Percentiles rank a stretch among this genome's conserved stretches.
phyloP scores from a whole-genome alignment of 2,888 invertebrate genomes.

The Dysmachus trigonus region DNA sequence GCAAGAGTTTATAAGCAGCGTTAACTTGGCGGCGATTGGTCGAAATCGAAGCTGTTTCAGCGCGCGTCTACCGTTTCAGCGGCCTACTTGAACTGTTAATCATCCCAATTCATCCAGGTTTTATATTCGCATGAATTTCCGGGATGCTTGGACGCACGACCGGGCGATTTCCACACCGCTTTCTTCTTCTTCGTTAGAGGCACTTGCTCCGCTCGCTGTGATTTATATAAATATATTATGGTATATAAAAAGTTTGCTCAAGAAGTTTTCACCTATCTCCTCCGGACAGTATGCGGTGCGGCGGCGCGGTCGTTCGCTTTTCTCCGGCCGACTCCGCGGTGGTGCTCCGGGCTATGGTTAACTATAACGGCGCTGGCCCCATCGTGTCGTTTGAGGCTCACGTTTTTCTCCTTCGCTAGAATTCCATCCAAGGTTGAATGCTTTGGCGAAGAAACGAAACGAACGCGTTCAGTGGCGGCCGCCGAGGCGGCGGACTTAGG shows the following conservation, averaged over 20 bases:
- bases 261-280: background rate
- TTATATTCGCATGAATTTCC: slow-evolving; percentile 20
- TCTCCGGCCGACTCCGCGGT: background rate
- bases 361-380: background rate
- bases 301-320: background rate
- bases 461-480: background rate
- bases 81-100: slow-evolving; percentile 29
- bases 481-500: background rate
- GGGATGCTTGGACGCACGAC: slow-evolving; percentile 9
- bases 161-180: background rate
- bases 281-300: too few relatives aligned
- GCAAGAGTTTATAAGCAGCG: background rate
- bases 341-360: background rate
- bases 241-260: background rate
- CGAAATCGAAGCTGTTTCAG: background rate
- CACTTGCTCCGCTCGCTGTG: background rate
- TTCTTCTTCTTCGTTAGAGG: background rate
- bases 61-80: slow-evolving; percentile 9
- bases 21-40: background rate
- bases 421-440: slow-evolving; percentile 36
- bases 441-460: background rate
- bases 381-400: background rate
- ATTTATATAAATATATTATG: too few relatives aligned
- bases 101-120: slow-evolving; percentile 32
- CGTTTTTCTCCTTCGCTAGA: slow-evolving; percentile 25